A percentile compares a stretch with the other conserved stretches of the same genome.
Evolutionary conservation across 2,113 vertebrate genomes (phyloP).

Genomic region (Otocyon megalotis): DNA sequence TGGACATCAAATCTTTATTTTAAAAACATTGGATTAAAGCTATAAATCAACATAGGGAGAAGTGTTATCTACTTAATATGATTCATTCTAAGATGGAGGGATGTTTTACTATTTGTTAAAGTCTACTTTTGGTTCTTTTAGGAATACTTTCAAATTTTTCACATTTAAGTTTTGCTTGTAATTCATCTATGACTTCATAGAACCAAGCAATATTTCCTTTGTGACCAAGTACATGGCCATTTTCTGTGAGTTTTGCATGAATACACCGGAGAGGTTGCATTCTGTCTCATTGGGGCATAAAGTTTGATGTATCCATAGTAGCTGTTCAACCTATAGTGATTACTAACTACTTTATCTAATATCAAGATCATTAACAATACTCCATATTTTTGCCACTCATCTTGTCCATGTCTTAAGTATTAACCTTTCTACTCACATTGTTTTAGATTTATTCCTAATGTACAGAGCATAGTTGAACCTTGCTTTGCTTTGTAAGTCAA

Average conservation of each 20-base stretch:
- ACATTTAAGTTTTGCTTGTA: not conserved
- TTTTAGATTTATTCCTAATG: not conserved
- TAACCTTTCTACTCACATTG: not conserved
- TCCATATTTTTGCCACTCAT: not conserved
- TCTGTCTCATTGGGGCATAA: not conserved
- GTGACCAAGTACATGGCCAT: not conserved
- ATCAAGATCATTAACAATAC: not conserved
- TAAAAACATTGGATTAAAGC: not conserved
- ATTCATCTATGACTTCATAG: not conserved
- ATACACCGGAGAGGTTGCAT: not conserved
- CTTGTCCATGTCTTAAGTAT: not conserved
- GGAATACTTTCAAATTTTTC: not conserved
- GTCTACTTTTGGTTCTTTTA: not conserved
- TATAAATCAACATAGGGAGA: not conserved
- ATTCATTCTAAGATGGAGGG: not conserved
- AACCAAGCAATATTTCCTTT: not conserved
- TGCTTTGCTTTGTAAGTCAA: not conserved
- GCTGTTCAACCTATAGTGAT: not conserved
- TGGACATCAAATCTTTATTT: not conserved
- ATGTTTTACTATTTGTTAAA: not conserved
- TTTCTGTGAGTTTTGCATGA: not conserved
- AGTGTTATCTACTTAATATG: not conserved
- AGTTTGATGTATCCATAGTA: not conserved
- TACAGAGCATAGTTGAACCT: not conserved
- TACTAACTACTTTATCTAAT: not conserved